A percentile compares a stretch with the other conserved stretches of the same genome.
Evolutionary conservation across 2,113 vertebrate species (phyloP).

Genomic region (Sterrhoptilus dennistouni): DNA sequence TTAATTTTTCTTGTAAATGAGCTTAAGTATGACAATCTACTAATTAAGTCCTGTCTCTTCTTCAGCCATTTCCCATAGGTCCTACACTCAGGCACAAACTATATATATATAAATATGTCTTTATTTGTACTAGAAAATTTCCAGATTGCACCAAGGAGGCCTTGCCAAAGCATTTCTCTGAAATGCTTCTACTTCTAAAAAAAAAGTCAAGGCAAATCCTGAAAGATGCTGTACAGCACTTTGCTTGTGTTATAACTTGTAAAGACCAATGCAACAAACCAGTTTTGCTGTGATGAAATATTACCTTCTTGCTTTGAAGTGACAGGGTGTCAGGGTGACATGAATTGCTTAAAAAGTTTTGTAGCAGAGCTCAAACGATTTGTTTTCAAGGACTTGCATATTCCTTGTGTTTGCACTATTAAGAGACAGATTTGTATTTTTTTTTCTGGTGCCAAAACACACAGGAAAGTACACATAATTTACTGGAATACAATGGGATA

Average conservation of each 20-base stretch:
- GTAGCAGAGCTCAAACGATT: neutral
- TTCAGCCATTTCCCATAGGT: neutral
- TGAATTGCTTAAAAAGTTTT: neutral
- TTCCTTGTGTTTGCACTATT: neutral
- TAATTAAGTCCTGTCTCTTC: neutral
- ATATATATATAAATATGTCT: neutral
- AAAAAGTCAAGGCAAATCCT: neutral
- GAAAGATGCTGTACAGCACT: neutral
- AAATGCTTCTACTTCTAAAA: neutral
- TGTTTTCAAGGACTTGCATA: neutral
- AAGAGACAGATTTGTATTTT: neutral
- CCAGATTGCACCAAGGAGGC: neutral
- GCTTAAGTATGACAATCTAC: neutral
- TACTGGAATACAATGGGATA: neutral
- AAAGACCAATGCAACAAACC: neutral
- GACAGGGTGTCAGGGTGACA: neutral
- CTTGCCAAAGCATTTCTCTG: neutral
- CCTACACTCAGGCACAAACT: neutral
- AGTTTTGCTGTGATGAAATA: neutral
- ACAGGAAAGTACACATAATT: neutral
- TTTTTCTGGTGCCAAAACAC: slow-evolving; percentile 6
- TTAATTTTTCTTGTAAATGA: neutral
- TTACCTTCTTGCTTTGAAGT: neutral
- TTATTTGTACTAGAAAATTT: neutral
- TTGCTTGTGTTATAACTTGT: neutral